A percentile compares a stretch with the other conserved stretches of the same genome.
Evolutionary conservation across 2,888 invertebrate genomes (phyloP).

Genomic region (Dicyrtomina minuta): DNA sequence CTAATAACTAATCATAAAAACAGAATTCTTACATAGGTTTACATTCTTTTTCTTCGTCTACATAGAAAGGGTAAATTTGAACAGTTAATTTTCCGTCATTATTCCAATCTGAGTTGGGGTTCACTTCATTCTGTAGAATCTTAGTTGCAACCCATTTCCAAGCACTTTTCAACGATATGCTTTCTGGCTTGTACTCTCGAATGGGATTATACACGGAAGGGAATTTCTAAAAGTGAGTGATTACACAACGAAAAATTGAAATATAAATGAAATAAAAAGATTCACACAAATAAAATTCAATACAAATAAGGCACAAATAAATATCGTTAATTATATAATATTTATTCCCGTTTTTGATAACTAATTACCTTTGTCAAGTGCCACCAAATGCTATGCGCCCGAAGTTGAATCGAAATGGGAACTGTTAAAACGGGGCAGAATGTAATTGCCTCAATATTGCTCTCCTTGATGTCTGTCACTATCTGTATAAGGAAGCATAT

Average conservation of each 20-base stretch:
- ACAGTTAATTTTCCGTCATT: conserved; percentile 65
- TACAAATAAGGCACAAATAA: no score
- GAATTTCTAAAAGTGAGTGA: conserved; percentile 62
- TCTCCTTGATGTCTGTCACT: conserved; percentile 52
- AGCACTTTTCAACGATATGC: conserved; percentile 69
- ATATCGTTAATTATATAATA: no score
- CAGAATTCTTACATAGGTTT: conserved; percentile 59
- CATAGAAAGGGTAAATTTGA: conserved; percentile 63
- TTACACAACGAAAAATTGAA: no score
- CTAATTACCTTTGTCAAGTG: conserved; percentile 58
- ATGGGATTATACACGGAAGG: conserved; percentile 59
- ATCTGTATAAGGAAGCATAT: conserved; percentile 50
- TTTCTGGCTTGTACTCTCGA: conserved; percentile 50
- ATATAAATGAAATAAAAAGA: conserved; percentile 12
- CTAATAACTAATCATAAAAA: not conserved
- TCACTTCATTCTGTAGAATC: conserved; percentile 62
- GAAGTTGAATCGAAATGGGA: conserved; percentile 67
- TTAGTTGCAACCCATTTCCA: conserved; percentile 74
- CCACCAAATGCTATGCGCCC: conserved; percentile 68
- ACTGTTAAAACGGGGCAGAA: conserved; percentile 72
- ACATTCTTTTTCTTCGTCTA: conserved; percentile 64
- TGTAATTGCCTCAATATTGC: conserved; percentile 65
- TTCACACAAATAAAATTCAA: not conserved
- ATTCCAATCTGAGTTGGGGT: conserved; percentile 63
- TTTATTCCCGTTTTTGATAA: no score